phyloP scores from a whole-genome alignment of 2,797 vertebrate genomes.

The Tragelaphus oryx region DNA sequence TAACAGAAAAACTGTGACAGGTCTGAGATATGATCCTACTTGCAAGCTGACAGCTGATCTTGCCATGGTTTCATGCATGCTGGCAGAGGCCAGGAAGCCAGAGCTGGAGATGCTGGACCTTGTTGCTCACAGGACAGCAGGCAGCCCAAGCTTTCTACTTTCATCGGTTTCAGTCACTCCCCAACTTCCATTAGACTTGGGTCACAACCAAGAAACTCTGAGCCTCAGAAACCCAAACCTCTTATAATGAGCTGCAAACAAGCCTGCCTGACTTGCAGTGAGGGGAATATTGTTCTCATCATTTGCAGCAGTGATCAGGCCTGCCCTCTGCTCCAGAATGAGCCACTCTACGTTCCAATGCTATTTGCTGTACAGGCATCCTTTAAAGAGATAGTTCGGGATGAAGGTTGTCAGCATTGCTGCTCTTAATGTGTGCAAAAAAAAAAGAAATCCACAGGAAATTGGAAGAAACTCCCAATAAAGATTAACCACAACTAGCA shows the following conservation, averaged over 20 bases:
- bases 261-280: background rate
- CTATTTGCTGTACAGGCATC: background rate
- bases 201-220: background rate
- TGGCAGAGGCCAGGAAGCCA: background rate
- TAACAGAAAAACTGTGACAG: background rate
- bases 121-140: background rate
- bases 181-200: background rate
- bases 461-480: background rate
- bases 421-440: background rate
- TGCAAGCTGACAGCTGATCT: background rate
- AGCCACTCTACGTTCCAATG: background rate
- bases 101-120: background rate
- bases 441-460: background rate
- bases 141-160: background rate
- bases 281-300: background rate
- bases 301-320: background rate
- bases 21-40: background rate
- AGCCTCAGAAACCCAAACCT: background rate
- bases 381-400: background rate
- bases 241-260: background rate
- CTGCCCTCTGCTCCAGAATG: background rate
- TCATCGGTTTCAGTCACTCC: background rate
- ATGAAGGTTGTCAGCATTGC: background rate
- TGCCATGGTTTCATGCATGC: background rate
- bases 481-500: background rate